Evolutionary conservation across 2,113 vertebrate species (phyloP), one percentile per base, ranked within the genome.

Genomic region (Bombycilla garrulus): DNA sequence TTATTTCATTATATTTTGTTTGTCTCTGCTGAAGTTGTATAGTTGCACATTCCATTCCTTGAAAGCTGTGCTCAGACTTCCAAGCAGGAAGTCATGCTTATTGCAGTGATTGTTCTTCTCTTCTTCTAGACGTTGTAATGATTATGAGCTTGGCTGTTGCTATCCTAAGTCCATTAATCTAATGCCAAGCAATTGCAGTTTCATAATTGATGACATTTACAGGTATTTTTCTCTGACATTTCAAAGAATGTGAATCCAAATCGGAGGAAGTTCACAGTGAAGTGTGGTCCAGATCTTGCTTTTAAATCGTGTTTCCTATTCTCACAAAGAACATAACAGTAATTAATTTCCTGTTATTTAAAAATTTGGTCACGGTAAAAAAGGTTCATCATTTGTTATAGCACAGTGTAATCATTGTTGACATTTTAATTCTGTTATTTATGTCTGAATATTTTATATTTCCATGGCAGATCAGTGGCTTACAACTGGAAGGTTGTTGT

Each of bases 401-500:
- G 50, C 60, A 50, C 15, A 84, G 8, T 84, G 40, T 71, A 89
- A 81, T 93, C 44, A 86, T 74, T 95, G 58, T 88, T 96, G 57
- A 82, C 48, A 25, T 84, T 94, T 97, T 47, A 56, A 48, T 33
- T 81, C 67, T 76, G 20, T 56, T 73, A 58, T 60, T 35, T 53
- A 26, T 58, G 24, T 72, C 79, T 95, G 57, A 97, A 74, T 87
- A 93, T 91, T 86, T 38, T 91, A 9, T 97, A 57, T 96, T 96
- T 97, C 64, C 44, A 3, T 11, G 77, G 38, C 95, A 99, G 99
- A 97, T 99, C 81, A 99, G 98, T 81, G 99, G 99, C 72, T 98
- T 99, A 69, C 98, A 99, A 91, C 95, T 99, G 86, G 99, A 99
- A 97, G 99, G 99, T 1, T 99, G 99, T 95, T 98, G 97, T 95